Evolutionary conservation across 2,113 vertebrate species (phyloP).

Genomic region (Embiotoca jacksoni): DNA sequence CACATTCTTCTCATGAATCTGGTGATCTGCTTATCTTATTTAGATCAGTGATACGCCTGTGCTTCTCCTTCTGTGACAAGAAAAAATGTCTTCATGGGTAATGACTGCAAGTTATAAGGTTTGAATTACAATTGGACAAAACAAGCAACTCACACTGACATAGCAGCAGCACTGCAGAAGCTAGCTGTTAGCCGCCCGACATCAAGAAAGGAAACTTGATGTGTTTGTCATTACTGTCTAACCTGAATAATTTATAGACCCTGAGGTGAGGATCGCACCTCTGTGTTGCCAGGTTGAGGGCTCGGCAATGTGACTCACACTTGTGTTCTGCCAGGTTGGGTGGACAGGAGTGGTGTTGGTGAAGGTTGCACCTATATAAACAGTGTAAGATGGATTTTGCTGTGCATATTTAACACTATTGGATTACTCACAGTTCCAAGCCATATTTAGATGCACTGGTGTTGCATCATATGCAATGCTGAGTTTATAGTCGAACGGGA

Average conservation of each 20-base stretch:
- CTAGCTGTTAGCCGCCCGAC: not conserved
- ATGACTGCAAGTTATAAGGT: not conserved
- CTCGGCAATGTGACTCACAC: conserved; percentile 59
- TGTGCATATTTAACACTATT: conserved; percentile 82
- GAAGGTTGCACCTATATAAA: conserved; percentile 50
- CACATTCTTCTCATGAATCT: not conserved
- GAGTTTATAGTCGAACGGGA: conserved; percentile 20
- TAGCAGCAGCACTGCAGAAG: not conserved
- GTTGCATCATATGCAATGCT: conserved; percentile 31
- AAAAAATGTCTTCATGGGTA: too few relatives aligned
- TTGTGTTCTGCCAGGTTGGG: conserved; percentile 57
- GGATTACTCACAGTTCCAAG: conserved; percentile 62
- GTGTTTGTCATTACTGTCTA: conserved; percentile 31
- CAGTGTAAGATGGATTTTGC: conserved; percentile 75
- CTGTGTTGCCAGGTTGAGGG: conserved; percentile 69
- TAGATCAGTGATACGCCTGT: too few relatives aligned
- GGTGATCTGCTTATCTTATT: too few relatives aligned
- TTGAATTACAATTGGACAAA: not conserved
- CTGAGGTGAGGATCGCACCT: conserved; percentile 77
- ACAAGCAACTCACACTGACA: not conserved
- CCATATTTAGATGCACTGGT: conserved; percentile 63
- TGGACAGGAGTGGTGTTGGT: conserved; percentile 64
- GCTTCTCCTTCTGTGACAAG: too few relatives aligned
- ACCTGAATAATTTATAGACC: conserved; percentile 68
- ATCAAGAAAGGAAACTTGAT: conserved; percentile 21